These are phyloP conservation scores for Ceratoteleas bidentatus DNA, from an alignment of 1,140 invertebrate genomes.

Conservation along the genomic window DNA sequence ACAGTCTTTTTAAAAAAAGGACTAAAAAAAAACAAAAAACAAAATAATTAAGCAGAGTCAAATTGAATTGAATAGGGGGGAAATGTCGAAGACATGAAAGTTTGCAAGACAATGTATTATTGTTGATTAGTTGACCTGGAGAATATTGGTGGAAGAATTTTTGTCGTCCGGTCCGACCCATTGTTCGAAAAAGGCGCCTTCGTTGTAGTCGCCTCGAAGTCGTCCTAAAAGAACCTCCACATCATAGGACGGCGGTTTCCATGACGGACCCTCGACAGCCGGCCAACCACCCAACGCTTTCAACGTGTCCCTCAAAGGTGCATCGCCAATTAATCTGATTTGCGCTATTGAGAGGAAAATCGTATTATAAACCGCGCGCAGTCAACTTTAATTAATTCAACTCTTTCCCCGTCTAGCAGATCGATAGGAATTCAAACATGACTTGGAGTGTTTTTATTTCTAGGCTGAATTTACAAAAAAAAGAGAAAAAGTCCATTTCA, in stretches of 20 bases:
- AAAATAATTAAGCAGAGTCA: too few species aligned
- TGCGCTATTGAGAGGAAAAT: constrained; percentile 78
- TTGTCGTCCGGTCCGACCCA: constrained; percentile 93
- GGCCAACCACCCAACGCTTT: constrained; percentile 89
- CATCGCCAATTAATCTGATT: constrained; percentile 87
- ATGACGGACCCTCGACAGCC: constrained; percentile 84
- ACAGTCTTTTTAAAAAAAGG: too few species aligned
- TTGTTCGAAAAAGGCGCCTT: constrained; percentile 88
- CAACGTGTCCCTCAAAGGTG: constrained; percentile 84
- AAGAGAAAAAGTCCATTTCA: too few species aligned
- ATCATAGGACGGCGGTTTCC: constrained; percentile 83
- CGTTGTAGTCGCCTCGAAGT: constrained; percentile 87
- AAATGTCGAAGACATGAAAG: too few species aligned
- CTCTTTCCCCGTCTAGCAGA: too few species aligned
- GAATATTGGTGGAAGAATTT: constrained; percentile 91
- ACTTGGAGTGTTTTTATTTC: too few species aligned
- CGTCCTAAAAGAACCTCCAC: constrained; percentile 86
- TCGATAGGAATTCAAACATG: too few species aligned
- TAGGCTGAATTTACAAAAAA: too few species aligned
- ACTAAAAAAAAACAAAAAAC: too few species aligned
- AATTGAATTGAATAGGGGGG: too few species aligned
- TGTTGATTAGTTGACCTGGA: constrained; percentile 84
- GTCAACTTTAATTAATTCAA: too few species aligned
- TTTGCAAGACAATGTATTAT: too few species aligned
- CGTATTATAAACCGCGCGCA: background rate